These are phyloP conservation scores for Rhagium mordax DNA, from an alignment of 2,888 invertebrate species.

Conservation along the genomic window DNA sequence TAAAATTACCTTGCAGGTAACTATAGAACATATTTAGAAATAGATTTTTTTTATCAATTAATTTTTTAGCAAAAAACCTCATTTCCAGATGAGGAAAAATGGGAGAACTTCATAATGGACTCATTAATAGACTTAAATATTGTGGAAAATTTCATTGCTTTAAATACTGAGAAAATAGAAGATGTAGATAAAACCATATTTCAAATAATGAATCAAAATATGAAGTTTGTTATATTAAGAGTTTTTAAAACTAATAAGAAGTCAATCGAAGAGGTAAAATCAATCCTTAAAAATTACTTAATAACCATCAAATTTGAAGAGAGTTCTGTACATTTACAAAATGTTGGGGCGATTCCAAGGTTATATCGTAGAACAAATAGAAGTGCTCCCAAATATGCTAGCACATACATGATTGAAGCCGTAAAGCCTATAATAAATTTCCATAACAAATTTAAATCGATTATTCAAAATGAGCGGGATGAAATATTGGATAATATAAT, in stretches of 20 bases:
- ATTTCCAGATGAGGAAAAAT: constrained; percentile 41
- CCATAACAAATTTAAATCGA: constrained; percentile 70
- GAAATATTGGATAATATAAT: constrained; percentile 69
- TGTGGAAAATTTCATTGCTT: constrained; percentile 52
- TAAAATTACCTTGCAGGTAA: constrained; percentile 55
- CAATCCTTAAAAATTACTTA: constrained; percentile 57
- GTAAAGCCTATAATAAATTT: constrained; percentile 74
- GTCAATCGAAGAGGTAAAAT: constrained; percentile 50
- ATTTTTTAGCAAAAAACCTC: constrained; percentile 21
- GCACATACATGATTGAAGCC: constrained; percentile 76
- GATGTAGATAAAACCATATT: constrained; percentile 57
- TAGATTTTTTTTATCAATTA: background rate
- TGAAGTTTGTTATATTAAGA: constrained; percentile 55
- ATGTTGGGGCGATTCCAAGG: constrained; percentile 94
- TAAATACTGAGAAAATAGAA: constrained; percentile 38
- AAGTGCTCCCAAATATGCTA: constrained; percentile 86
- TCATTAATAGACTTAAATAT: constrained; percentile 59
- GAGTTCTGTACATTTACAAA: constrained; percentile 78
- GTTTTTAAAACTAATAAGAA: constrained; percentile 57
- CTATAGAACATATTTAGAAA: background rate
- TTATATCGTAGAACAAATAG: constrained; percentile 94
- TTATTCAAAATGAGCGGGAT: constrained; percentile 66
- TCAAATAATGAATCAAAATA: constrained; percentile 56
- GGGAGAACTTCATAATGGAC: constrained; percentile 60
- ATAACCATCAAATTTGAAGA: constrained; percentile 62